Evolutionary conservation across 2,797 vertebrate species (phyloP).

Genomic region (Labroides dimidiatus): DNA sequence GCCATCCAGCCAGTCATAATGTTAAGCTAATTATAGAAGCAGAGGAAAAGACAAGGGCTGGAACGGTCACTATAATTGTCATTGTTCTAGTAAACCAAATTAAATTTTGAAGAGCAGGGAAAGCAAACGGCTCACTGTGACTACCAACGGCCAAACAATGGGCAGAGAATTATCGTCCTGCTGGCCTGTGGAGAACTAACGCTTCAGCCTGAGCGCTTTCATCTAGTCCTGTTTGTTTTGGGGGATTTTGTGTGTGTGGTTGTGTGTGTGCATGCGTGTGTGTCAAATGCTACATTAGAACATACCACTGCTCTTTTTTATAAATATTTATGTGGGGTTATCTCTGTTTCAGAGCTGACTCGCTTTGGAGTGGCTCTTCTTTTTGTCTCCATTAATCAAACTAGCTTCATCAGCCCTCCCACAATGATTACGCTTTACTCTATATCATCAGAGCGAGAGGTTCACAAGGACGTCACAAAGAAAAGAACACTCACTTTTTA

Average conservation of each 20-base stretch:
- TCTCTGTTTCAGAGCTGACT: conserved; percentile 38
- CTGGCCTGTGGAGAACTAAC: conserved; percentile 10
- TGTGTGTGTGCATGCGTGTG: conserved; percentile 5
- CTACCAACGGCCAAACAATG: conserved; percentile 36
- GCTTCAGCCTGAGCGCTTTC: conserved; percentile 32
- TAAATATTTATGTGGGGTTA: conserved; percentile 56
- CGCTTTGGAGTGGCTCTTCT: conserved; percentile 18
- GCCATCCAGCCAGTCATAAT: conserved; percentile 52
- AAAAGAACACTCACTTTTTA: neutral
- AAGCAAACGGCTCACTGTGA: conserved; percentile 33
- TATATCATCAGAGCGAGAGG: conserved; percentile 4
- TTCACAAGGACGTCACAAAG: neutral
- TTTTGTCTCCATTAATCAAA: conserved; percentile 38
- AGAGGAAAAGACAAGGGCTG: conserved; percentile 62
- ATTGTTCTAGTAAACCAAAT: conserved; percentile 67
- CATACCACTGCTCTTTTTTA: conserved; percentile 8
- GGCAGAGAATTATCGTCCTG: conserved; percentile 22
- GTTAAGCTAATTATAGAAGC: conserved; percentile 81
- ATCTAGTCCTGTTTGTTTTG: conserved; percentile 45
- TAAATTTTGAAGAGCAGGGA: conserved; percentile 52
- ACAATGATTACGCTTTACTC: conserved; percentile 9
- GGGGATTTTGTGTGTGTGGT: neutral
- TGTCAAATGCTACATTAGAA: conserved; percentile 40
- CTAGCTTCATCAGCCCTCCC: conserved; percentile 25
- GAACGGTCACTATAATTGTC: conserved; percentile 65